Evolutionary conservation across 2,797 vertebrate genomes (phyloP).

Genomic region (Girardinus metallicus): DNA sequence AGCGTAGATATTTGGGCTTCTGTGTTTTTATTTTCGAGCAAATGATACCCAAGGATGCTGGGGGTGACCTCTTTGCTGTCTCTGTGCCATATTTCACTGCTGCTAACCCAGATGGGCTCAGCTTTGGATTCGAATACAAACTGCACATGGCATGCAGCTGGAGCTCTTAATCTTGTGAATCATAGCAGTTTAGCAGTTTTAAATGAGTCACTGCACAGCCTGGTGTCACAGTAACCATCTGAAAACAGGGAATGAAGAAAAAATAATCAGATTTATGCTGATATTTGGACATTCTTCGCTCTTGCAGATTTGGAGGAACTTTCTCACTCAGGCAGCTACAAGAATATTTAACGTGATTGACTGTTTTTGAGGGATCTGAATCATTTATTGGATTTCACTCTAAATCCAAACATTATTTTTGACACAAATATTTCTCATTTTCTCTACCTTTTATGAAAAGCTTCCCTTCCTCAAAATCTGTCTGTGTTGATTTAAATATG

Average conservation of each 20-base stretch:
- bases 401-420: background rate
- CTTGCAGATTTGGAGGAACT: background rate
- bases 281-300: background rate
- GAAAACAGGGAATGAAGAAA: background rate
- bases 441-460: background rate
- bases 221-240: slow-evolving; percentile 1
- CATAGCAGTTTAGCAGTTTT: background rate
- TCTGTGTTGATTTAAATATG: background rate
- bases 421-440: background rate
- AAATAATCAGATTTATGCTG: background rate
- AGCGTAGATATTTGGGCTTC: background rate
- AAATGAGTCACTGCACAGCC: slow-evolving; percentile 1
- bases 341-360: background rate
- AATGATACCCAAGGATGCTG: background rate
- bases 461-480: background rate
- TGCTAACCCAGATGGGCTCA: slow-evolving; percentile 1
- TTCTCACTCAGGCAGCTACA: background rate
- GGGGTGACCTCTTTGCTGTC: background rate
- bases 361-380: background rate
- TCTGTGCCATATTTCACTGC: background rate
- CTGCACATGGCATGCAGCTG: slow-evolving; percentile 3
- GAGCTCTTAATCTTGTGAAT: slow-evolving; percentile 1
- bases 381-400: background rate
- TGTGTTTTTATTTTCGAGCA: background rate
- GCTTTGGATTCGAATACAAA: slow-evolving; percentile 2